Base-by-base conservation (phyloP, 2,888 invertebrate species). In the Chirona hameri region DNA sequence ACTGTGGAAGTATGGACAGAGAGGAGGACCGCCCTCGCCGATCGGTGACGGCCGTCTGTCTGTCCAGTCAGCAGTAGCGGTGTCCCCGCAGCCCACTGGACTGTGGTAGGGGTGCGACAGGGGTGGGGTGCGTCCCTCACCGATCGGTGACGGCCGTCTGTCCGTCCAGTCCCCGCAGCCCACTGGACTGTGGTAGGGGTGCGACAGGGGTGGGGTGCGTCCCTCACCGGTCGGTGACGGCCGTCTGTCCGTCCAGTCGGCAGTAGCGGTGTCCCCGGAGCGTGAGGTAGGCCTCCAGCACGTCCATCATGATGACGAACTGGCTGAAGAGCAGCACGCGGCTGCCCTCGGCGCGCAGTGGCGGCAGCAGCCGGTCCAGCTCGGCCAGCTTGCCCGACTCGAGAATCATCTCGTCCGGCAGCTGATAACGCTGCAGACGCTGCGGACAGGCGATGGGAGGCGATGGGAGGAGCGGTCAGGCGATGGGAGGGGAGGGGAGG, bases 281-380 rank as follows among this genome's bases (percentile, higher is more conserved):
- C n/a, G 90, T 89, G 86, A 98, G 90, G 89, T 95, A 99, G 80
- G 93, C 93, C 89, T 98, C 96, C 86, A 99, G 89, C 85, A 99
- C 91, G 89, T 99, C 97, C 87, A 99, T 90, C 91, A 99, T 92
- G 91, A 97, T 96, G 57, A 95, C 95, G 89, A 98, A 99, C 90
- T 99, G 99, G 88, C 96, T 97, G 90, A 99, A 99, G 85, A 99
- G 91, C 83, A 99, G 90, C 84, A 97, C 95, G 81, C 90, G 87
- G 24, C 83, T 76, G 0, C 93, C 94, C 0, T 91, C 92, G 14
- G 89, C 88, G 87, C 95, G 93, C 84, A 97, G 89, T 83, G 91
- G 89, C 0, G 94, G 93, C 84, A 99, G 88, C 86, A 96, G 88
- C 85, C 90, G 90, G 87, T 97, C 96, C 83, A 99, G 88, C 87